Base-by-base conservation (phyloP, 2,797 vertebrate species). In the Nasua narica region DNA sequence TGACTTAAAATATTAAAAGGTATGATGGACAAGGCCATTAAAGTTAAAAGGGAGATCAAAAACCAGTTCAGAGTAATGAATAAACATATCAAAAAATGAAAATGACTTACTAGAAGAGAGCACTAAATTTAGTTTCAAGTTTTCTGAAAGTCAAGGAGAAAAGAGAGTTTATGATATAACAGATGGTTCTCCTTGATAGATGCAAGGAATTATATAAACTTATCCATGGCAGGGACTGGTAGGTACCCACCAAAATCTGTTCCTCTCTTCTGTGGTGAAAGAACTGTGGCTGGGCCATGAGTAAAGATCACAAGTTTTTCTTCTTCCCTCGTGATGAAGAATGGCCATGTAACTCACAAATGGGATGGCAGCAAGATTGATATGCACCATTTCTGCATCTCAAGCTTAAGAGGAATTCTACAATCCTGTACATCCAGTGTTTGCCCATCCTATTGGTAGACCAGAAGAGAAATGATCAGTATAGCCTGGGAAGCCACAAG, bases 1-100 rank as follows among this genome's bases (percentile, higher is more conserved):
- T n/a, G 32, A 60, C 43, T 86, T 96, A 89, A 96, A 83, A 95
- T 88, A 90, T 90, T 97, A 94, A 98, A 92, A 72, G 60, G 2
- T 91, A 29, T 43, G 60, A 92, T n/a, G 93, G n/a, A 82, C 19
- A 88, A 95, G 52, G 87, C 52, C 50, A 95, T 85, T 96, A 74
- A 78, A 96, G 25, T 85, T 77, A 94, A 96, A 92, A 82, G 4
- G 35, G 52, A 90, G 32, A 58, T 89, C 48, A 96, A 93, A 96
- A 97, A 16, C 0, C 25, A 52, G 46, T 35, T 70, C 60, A 94
- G 19, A 69, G 13, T 82, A 96, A 87, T 96, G 70, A 95, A 95
- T 95, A 96, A 96, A 94, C 65, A 78, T 72, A 40, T 21, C 40
- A 79, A 90, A 97, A 88, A 84, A 15, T 67, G 32, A 97, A 97